These are phyloP conservation scores for Catostomus latipinnis DNA, from an alignment of 2,797 vertebrate genomes.

Conservation along the genomic window DNA sequence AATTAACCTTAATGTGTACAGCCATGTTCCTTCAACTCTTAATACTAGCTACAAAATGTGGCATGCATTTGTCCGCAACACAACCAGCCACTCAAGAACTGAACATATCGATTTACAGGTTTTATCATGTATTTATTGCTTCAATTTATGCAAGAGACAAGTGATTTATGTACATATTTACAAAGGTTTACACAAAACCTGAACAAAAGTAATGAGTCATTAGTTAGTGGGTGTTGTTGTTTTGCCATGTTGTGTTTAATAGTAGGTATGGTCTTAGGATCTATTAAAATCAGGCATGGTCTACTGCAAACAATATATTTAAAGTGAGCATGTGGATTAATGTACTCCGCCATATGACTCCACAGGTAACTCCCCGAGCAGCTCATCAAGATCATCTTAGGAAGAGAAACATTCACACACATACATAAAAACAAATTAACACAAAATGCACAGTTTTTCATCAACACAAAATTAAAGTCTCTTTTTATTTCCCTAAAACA, in stretches of 20 bases:
- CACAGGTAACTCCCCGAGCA: constrained; percentile 88
- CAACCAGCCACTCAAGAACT: constrained; percentile 4
- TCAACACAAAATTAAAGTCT: not conserved
- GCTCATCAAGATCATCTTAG: constrained; percentile 89
- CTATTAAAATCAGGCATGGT: not conserved
- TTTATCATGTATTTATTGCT: constrained; percentile 12
- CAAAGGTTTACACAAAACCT: constrained; percentile 13
- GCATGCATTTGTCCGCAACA: constrained; percentile 5
- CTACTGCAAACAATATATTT: not conserved
- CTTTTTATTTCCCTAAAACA: not conserved
- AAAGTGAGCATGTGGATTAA: not conserved
- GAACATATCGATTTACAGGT: not conserved
- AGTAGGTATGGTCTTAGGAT: not conserved
- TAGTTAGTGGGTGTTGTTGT: not conserved
- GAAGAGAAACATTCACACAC: not conserved
- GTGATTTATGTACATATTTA: constrained; percentile 37
- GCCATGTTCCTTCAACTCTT: not conserved
- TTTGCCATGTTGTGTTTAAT: not conserved
- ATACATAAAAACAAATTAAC: constrained; percentile 23
- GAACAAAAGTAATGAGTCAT: not conserved
- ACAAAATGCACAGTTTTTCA: not conserved
- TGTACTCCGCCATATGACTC: constrained; percentile 74
- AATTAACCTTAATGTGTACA: constrained; percentile 4
- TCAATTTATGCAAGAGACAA: not conserved
- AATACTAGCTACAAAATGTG: not conserved